Evolutionary conservation across 1,140 invertebrate species (phyloP).

Genomic region (Heliconius congener): DNA sequence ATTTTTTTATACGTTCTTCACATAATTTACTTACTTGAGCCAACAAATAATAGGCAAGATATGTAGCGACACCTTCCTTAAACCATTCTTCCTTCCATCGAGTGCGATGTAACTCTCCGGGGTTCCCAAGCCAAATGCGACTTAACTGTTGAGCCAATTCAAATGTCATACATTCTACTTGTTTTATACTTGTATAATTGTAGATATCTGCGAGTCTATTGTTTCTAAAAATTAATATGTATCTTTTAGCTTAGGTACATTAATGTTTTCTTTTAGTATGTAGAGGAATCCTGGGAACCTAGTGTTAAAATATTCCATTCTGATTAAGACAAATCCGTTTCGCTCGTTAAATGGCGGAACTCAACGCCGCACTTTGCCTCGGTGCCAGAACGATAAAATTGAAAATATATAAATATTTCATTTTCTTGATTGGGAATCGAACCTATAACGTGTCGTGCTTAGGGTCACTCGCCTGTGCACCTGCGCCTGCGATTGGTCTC

Average conservation of each 20-base stretch:
- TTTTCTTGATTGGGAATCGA: too few relatives aligned
- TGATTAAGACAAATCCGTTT: too few relatives aligned
- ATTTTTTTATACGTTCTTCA: not conserved
- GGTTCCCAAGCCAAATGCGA: slow-evolving; percentile 72
- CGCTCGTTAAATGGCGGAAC: too few relatives aligned
- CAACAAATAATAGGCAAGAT: slow-evolving; percentile 69
- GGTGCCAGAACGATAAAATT: too few relatives aligned
- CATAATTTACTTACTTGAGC: slow-evolving; percentile 51
- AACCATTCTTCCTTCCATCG: slow-evolving; percentile 75
- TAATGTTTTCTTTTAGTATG: too few relatives aligned
- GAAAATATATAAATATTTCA: too few relatives aligned
- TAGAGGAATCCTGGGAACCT: too few relatives aligned
- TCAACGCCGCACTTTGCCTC: too few relatives aligned
- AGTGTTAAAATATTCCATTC: too few relatives aligned
- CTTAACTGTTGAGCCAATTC: slow-evolving; percentile 67
- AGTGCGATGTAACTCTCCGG: slow-evolving; percentile 58
- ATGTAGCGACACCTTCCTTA: slow-evolving; percentile 72
- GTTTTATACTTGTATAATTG: slow-evolving; percentile 61
- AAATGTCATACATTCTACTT: slow-evolving; percentile 62
- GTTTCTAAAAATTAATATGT: slow-evolving; percentile 46
- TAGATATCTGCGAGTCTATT: slow-evolving; percentile 46
- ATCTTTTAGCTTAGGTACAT: not conserved
- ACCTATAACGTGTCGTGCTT: too few relatives aligned
- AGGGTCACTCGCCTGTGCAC: too few relatives aligned
- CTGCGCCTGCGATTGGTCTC: too few relatives aligned